Evolutionary conservation across 2,888 invertebrate species (phyloP), one percentile per base, ranked within the genome.

Genomic region (Tetragnatha montana): DNA sequence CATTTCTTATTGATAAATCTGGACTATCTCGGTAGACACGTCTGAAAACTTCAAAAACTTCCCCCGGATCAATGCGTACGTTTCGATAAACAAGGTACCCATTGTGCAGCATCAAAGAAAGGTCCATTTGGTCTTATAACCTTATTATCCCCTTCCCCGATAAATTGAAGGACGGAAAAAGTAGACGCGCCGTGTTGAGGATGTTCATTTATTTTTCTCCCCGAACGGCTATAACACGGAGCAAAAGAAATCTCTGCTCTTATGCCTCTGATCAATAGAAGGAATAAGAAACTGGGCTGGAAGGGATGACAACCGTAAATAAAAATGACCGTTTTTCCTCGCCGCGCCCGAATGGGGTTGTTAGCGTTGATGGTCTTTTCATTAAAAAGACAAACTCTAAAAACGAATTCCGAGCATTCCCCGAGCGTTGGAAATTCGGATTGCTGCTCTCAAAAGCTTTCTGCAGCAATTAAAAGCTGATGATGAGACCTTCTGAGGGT

Each of bases 351-450:
- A 84, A 76, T 84, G 22, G 84, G 19, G 69, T 84, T 84, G 75
- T 84, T 84, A 84, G 69, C 84, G 84, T 69, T 69, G 75, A 70
- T 76, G 76, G 84, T 47, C 76, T 69, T 22, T 73, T 84, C 84
- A 84, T 84, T 84, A 76, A 84, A 84, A 84, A 84, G 69, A 76
- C 68, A 68, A 76, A 84, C 49, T 47, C 19, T 14, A 17, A 84
- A 76, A 84, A 76, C 35, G 69, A 76, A 84, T 84, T 19, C n/a
- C 8, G 21, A 6, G 14, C 8, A 19, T 50, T 12, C 51, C 19
- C 7, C 75, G 76, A 8, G 49, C 8, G 50, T 76, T 17, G 50
- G 50, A 21, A 19, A 49, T 76, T 10, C 19, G 76, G 76, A 76
- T 50, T 76, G 76, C 19, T 50, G 50, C 76, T 0, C n/a, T 50